These are phyloP conservation scores for Craseonycteris thonglongyai DNA, from an alignment of 2,113 vertebrate genomes.

Conservation along the genomic window DNA sequence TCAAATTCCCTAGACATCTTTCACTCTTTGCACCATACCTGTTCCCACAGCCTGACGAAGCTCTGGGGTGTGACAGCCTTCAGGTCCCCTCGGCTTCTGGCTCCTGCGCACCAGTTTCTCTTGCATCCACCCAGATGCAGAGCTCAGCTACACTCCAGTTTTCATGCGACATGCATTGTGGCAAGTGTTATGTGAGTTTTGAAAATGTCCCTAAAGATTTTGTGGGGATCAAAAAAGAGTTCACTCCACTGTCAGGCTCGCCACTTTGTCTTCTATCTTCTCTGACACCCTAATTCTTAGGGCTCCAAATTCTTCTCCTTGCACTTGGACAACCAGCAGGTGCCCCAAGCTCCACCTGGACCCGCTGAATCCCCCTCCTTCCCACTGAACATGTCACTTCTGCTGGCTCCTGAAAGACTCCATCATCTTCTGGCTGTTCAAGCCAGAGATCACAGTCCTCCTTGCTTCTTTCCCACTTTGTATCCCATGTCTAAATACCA, in stretches of 20 bases:
- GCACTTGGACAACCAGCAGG: neutral
- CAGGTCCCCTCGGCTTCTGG: neutral
- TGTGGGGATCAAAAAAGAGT: neutral
- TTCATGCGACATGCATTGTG: neutral
- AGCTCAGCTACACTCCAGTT: neutral
- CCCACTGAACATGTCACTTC: neutral
- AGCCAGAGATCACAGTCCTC: neutral
- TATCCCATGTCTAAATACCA: neutral
- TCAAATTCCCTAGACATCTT: neutral
- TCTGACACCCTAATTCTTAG: neutral
- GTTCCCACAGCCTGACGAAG: neutral
- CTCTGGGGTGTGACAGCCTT: neutral
- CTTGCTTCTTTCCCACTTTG: neutral
- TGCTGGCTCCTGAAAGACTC: neutral
- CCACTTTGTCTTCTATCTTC: neutral
- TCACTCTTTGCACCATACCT: neutral
- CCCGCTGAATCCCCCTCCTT: neutral
- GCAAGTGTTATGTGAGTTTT: neutral
- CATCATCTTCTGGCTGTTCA: neutral
- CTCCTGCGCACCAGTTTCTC: neutral
- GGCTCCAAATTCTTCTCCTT: neutral
- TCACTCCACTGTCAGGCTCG: neutral
- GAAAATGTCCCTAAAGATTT: neutral
- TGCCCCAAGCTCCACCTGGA: neutral
- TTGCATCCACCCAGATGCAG: no score